Evolutionary conservation across 1,140 invertebrate species (phyloP).

Genomic region (Harlomillsia oculata): DNA sequence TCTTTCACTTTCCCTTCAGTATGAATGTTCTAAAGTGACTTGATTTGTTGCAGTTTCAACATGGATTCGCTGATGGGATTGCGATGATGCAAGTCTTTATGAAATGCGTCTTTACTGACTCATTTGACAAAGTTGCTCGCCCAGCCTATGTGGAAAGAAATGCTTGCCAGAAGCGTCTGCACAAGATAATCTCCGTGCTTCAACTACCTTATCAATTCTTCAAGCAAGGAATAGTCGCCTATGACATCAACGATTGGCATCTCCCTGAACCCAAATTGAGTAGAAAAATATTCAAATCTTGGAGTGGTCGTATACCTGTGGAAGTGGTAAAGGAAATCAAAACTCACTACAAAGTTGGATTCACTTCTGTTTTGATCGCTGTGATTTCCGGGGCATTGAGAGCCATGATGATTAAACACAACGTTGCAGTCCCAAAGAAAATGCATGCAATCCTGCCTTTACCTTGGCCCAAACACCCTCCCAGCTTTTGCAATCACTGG

Average conservation of each 20-base stretch:
- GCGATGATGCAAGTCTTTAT: slow-evolving; percentile 26
- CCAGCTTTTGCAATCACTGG: slow-evolving; percentile 31
- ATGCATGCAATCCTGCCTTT: slow-evolving; percentile 33
- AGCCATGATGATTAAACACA: slow-evolving; percentile 28
- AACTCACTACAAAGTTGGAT: slow-evolving; percentile 18
- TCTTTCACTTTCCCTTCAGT: too few relatives aligned
- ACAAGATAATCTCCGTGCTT: slow-evolving; percentile 8
- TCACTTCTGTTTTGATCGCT: slow-evolving; percentile 28
- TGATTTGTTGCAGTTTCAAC: slow-evolving; percentile 19
- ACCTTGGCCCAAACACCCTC: slow-evolving; percentile 31
- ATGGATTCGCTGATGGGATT: slow-evolving; percentile 30
- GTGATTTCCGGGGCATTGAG: slow-evolving; percentile 24
- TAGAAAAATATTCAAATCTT: slow-evolving; percentile 22
- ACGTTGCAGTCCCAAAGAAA: slow-evolving; percentile 23
- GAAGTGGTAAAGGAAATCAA: slow-evolving; percentile 26
- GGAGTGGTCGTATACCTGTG: slow-evolving; percentile 26
- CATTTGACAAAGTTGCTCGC: slow-evolving; percentile 21
- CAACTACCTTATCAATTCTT: slow-evolving; percentile 30
- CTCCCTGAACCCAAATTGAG: slow-evolving; percentile 25
- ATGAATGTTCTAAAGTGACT: too few relatives aligned
- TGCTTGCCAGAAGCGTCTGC: slow-evolving; percentile 12
- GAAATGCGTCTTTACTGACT: slow-evolving; percentile 24
- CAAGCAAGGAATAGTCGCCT: slow-evolving; percentile 27
- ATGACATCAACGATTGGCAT: slow-evolving; percentile 31
- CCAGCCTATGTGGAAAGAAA: slow-evolving; percentile 19